phyloP scores from a whole-genome alignment of 1,140 invertebrate genomes.

The Zaprionus lachaisei region DNA sequence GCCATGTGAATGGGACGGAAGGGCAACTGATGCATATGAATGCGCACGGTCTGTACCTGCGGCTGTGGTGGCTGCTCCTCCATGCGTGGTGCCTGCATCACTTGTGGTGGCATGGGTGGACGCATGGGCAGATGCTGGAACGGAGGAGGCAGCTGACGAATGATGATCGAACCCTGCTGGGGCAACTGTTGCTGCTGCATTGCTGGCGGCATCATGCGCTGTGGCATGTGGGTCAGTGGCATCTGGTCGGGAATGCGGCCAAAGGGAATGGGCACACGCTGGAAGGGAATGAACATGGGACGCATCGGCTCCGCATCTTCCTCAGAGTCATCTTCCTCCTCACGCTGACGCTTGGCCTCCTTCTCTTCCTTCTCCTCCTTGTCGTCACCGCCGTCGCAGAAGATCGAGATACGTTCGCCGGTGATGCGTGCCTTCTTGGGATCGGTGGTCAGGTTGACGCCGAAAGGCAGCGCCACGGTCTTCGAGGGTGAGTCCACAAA shows the following conservation, averaged over 20 bases:
- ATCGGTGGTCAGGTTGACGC: slow-evolving; percentile 89
- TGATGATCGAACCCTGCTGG: slow-evolving; percentile 71
- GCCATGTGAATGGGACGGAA: slow-evolving; percentile 78
- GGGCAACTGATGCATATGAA: slow-evolving; percentile 83
- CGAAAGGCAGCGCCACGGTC: slow-evolving; percentile 88
- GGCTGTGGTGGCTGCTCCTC: slow-evolving; percentile 71
- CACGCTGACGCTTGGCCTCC: slow-evolving; percentile 65
- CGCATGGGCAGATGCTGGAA: slow-evolving; percentile 84
- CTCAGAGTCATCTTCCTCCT: slow-evolving; percentile 74
- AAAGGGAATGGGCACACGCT: slow-evolving; percentile 82
- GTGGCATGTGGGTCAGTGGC: slow-evolving; percentile 84
- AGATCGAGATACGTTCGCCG: slow-evolving; percentile 93
- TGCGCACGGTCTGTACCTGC: slow-evolving; percentile 79
- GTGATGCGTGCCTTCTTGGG: slow-evolving; percentile 89
- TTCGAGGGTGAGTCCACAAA: slow-evolving; percentile 90
- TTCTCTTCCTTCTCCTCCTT: slow-evolving; percentile 60
- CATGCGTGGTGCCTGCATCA: slow-evolving; percentile 84
- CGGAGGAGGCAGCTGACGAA: slow-evolving; percentile 72
- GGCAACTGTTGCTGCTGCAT: slow-evolving; percentile 73
- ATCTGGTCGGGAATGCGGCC: slow-evolving; percentile 81
- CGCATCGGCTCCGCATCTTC: slow-evolving; percentile 76
- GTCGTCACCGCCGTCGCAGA: slow-evolving; percentile 90
- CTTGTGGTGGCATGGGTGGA: slow-evolving; percentile 82
- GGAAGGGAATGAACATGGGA: slow-evolving; percentile 83
- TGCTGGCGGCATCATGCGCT: slow-evolving; percentile 81